Conservation (phyloP, 2,797 vertebrate species). For the Melanotaenia boesemani region DNA sequence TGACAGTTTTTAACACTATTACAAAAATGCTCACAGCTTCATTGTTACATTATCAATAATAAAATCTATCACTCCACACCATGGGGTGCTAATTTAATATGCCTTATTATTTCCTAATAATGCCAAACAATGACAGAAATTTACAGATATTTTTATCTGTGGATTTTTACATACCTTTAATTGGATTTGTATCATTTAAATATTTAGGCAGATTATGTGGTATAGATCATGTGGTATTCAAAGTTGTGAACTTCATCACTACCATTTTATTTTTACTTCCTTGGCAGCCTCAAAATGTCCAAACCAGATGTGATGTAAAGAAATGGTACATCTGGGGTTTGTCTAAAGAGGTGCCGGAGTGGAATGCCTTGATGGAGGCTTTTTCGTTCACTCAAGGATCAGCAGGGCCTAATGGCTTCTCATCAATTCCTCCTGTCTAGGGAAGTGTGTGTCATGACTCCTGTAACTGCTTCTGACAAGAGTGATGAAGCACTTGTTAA, state of each 20-base stretch:
- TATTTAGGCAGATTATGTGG: constrained; percentile 22
- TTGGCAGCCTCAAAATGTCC: not conserved
- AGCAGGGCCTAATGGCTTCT: constrained; percentile 68
- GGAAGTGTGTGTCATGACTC: constrained; percentile 78
- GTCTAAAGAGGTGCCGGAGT: constrained; percentile 7
- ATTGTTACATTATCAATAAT: constrained; percentile 37
- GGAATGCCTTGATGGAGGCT: constrained; percentile 47
- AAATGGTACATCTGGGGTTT: constrained; percentile 2
- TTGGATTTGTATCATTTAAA: constrained; percentile 12
- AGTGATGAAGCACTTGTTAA: constrained; percentile 80
- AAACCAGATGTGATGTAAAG: constrained; percentile 2
- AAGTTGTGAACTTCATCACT: constrained; percentile 5
- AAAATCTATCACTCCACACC: constrained; percentile 11
- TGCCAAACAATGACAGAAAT: constrained; percentile 19
- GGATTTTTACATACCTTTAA: not conserved
- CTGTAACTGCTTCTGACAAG: constrained; percentile 79
- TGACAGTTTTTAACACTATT: constrained; percentile 52
- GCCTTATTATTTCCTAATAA: constrained; percentile 18
- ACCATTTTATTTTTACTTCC: not conserved
- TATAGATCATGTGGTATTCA: constrained; percentile 10
- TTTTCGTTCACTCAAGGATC: constrained; percentile 59
- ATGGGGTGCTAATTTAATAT: constrained; percentile 13
- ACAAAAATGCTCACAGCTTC: constrained; percentile 32
- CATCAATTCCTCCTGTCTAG: constrained; percentile 75
- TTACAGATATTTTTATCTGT: constrained; percentile 16